Percentiles rank a stretch among this genome's conserved stretches.
These are phyloP conservation scores for Spicauda simplicius DNA, from an alignment of 2,888 invertebrate genomes.

Conservation along the genomic window DNA sequence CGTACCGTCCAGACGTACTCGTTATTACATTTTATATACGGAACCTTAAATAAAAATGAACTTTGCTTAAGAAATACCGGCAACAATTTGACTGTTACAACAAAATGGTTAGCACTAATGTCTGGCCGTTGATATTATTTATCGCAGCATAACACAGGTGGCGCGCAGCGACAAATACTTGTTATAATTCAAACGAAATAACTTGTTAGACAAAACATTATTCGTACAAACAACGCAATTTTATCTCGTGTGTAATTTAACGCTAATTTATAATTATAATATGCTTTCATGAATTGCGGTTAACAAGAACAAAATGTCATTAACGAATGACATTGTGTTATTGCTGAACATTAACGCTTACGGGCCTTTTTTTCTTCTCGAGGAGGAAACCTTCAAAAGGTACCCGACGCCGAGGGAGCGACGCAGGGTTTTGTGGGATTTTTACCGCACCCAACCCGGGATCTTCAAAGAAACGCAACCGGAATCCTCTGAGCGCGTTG, in stretches of 20 bases:
- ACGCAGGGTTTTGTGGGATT: too few relatives aligned
- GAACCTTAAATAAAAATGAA: not conserved
- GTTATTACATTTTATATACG: too few relatives aligned
- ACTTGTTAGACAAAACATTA: constrained; percentile 18
- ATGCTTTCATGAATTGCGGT: not conserved
- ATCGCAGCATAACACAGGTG: constrained; percentile 24
- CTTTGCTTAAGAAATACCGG: not conserved
- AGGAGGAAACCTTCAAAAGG: too few relatives aligned
- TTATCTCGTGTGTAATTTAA: not conserved
- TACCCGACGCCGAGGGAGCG: too few relatives aligned
- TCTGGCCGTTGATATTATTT: constrained; percentile 27
- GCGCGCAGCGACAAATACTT: constrained; percentile 20
- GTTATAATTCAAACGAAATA: constrained; percentile 29
- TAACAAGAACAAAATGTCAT: not conserved
- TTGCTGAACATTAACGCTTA: too few relatives aligned
- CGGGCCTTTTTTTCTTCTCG: too few relatives aligned
- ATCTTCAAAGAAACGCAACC: too few relatives aligned
- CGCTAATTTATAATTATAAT: not conserved
- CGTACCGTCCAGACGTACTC: too few relatives aligned
- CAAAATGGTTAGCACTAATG: constrained; percentile 25
- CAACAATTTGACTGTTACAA: constrained; percentile 10
- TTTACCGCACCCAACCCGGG: too few relatives aligned
- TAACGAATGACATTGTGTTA: not conserved
- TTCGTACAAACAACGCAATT: constrained; percentile 11
- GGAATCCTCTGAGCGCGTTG: too few relatives aligned